Evolutionary conservation across 2,113 vertebrate genomes (phyloP).

Genomic region (Thermophis baileyi): DNA sequence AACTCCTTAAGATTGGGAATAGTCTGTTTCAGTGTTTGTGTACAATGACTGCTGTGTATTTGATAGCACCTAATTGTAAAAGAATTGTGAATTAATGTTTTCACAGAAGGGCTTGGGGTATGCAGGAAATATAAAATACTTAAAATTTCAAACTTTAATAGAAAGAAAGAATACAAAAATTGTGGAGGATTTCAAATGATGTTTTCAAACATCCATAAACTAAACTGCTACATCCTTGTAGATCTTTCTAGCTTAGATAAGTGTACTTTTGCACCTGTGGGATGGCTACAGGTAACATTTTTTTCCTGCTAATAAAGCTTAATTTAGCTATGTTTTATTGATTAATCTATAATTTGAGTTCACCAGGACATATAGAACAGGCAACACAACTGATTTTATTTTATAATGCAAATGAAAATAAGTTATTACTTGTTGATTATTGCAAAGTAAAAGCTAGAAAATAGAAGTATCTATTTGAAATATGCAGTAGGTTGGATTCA

Average conservation of each 20-base stretch:
- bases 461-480: background rate
- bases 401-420: background rate
- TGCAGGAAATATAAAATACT: background rate
- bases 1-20: background rate
- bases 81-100: background rate
- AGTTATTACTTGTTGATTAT: background rate
- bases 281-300: background rate
- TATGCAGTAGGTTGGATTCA: background rate
- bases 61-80: background rate
- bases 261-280: background rate
- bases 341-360: background rate
- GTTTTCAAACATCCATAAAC: background rate
- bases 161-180: background rate
- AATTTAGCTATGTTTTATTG: background rate
- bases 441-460: background rate
- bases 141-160: background rate
- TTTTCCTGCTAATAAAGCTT: too few species aligned
- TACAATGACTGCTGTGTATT: background rate
- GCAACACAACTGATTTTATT: rapidly evolving
- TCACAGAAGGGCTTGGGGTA: background rate
- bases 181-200: background rate
- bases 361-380: background rate
- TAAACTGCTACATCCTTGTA: background rate
- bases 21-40: background rate
- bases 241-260: background rate